Conservation (phyloP, 2,113 vertebrate genomes). For the Neomonachus schauinslandi region DNA sequence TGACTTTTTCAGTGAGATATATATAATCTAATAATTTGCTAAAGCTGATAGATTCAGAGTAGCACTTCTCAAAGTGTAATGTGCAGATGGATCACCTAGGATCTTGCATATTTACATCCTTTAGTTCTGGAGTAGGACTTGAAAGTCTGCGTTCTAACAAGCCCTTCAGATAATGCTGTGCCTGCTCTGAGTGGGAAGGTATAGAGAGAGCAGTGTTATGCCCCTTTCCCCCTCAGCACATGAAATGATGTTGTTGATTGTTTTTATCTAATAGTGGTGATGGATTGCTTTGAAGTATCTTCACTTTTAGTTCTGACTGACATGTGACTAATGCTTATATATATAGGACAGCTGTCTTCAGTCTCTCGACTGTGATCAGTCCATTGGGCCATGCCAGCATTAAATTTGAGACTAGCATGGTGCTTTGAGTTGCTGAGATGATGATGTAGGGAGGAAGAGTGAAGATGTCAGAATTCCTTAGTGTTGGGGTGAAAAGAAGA, state of each 20-base stretch:
- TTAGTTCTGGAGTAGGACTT: not conserved
- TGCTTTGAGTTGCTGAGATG: not conserved
- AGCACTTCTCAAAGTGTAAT: not conserved
- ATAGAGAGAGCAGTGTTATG: not conserved
- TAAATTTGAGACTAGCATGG: not conserved
- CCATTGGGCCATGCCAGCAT: not conserved
- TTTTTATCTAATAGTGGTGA: not conserved
- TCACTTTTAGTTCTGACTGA: not conserved
- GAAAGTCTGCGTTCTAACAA: not conserved
- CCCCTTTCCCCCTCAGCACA: rapidly evolving
- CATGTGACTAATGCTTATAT: not conserved
- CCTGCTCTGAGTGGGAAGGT: not conserved
- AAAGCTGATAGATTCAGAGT: not conserved
- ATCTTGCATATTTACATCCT: not conserved
- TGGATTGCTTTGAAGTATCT: not conserved
- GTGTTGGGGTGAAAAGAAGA: not conserved
- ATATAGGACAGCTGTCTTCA: not conserved
- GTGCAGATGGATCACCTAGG: not conserved
- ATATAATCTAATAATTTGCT: too few relatives aligned
- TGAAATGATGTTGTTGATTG: not conserved
- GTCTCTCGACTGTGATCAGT: not conserved
- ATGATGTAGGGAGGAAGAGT: not conserved
- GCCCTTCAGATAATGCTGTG: not conserved
- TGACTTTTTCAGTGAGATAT: not conserved
- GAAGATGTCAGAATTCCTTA: not conserved